Evolutionary conservation across 2,113 vertebrate species (phyloP).

Genomic region (Pterophyllum scalare): DNA sequence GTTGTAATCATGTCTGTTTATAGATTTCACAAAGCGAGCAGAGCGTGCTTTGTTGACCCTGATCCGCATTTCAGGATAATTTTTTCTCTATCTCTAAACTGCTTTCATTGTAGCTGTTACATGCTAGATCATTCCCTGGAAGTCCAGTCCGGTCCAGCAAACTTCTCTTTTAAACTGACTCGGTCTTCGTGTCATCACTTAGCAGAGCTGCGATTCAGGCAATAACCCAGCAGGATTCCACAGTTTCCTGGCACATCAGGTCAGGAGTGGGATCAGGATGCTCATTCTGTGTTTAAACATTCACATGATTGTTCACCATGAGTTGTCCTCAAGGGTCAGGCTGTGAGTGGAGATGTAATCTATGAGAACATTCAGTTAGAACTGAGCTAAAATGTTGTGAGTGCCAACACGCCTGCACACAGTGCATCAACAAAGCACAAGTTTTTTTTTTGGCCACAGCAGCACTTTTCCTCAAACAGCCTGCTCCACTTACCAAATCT

Average conservation of each 20-base stretch:
- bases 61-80: no score
- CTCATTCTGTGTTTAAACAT: background rate
- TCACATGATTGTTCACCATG: background rate
- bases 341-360: background rate
- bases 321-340: background rate
- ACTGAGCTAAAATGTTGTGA: background rate
- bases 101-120: no score
- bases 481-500: background rate
- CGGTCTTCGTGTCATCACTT: no score
- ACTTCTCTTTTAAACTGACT: no score
- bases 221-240: background rate
- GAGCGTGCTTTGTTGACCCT: no score
- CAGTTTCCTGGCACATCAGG: background rate
- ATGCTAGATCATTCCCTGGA: no score
- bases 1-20: no score
- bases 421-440: background rate
- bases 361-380: background rate
- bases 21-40: no score
- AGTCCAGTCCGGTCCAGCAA: no score
- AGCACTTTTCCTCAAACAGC: background rate
- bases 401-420: background rate
- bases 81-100: no score
- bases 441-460: background rate
- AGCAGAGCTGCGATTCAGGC: no score
- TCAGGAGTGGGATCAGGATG: background rate